Conservation (phyloP, 2,113 vertebrate species). For the Promerops cafer region DNA sequence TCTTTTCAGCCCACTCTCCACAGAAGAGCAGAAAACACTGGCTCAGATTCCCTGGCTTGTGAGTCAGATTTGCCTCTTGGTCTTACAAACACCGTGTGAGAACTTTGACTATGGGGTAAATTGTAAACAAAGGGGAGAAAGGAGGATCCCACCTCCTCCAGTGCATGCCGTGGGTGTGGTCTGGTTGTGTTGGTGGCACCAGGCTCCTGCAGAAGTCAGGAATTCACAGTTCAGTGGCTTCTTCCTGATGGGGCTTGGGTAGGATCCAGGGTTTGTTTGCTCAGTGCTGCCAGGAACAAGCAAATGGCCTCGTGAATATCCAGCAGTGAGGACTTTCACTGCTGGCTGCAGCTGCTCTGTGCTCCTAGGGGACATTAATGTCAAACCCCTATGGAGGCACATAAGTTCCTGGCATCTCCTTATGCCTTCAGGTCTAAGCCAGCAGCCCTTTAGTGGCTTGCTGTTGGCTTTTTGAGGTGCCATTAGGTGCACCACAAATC, state of each 20-base stretch:
- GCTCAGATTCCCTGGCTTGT: background rate
- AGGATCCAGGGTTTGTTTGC: background rate
- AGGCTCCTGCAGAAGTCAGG: background rate
- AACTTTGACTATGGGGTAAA: background rate
- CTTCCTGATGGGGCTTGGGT: background rate
- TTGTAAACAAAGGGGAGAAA: background rate
- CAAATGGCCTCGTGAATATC: background rate
- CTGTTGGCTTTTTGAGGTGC: background rate
- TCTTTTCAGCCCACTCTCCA: background rate
- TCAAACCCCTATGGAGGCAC: background rate
- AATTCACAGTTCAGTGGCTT: accelerated
- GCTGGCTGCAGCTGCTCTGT: background rate
- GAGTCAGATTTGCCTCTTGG: background rate
- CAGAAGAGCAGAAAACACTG: background rate
- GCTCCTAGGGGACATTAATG: background rate
- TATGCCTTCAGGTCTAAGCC: background rate
- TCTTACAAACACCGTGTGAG: background rate
- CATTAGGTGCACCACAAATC: background rate
- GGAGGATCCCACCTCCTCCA: background rate
- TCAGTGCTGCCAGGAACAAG: background rate
- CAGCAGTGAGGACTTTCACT: background rate
- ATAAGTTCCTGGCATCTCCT: background rate
- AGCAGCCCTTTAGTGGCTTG: background rate
- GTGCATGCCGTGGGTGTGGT: background rate
- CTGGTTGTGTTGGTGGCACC: background rate